Percentiles rank a stretch among this genome's conserved stretches.
These are phyloP conservation scores for Ochropleura plecta DNA, from an alignment of 2,888 invertebrate genomes.

Conservation along the genomic window DNA sequence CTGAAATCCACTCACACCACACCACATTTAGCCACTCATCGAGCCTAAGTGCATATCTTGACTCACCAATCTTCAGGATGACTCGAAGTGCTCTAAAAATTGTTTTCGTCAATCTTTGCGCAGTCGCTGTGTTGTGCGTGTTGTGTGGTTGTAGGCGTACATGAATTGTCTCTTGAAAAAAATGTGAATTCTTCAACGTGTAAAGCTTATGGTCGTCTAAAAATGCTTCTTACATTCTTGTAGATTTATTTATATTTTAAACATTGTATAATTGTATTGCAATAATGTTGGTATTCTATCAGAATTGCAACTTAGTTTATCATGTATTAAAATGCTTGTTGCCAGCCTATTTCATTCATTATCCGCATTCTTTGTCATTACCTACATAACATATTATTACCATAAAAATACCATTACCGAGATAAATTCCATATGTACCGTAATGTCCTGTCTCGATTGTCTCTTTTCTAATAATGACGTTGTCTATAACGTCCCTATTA, in stretches of 20 bases:
- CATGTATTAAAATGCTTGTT: constrained; percentile 43
- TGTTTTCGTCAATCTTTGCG: constrained; percentile 58
- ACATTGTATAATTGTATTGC: constrained; percentile 20
- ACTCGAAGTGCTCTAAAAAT: constrained; percentile 65
- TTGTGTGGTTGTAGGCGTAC: constrained; percentile 42
- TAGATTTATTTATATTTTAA: constrained; percentile 27
- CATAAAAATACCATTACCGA: constrained; percentile 61
- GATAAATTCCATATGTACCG: constrained; percentile 34
- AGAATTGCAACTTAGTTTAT: constrained; percentile 35
- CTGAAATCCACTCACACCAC: constrained; percentile 75
- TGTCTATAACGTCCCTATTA: constrained; percentile 8
- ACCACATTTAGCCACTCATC: constrained; percentile 78
- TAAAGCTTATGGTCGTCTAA: constrained; percentile 11
- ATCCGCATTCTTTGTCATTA: constrained; percentile 73
- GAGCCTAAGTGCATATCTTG: constrained; percentile 72
- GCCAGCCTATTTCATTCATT: constrained; percentile 56
- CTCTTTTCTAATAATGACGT: constrained; percentile 21
- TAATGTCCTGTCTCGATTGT: background rate
- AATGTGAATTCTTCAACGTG: constrained; percentile 23
- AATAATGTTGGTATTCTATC: constrained; percentile 37
- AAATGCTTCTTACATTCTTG: constrained; percentile 21
- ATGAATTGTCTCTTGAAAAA: constrained; percentile 23
- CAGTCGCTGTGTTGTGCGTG: constrained; percentile 14
- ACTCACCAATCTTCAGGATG: constrained; percentile 70
- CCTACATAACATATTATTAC: constrained; percentile 36